A percentile compares a stretch with the other conserved stretches of the same genome.
Conservation (phyloP, 1,140 invertebrate genomes). For the Monomorium pharaonis region DNA sequence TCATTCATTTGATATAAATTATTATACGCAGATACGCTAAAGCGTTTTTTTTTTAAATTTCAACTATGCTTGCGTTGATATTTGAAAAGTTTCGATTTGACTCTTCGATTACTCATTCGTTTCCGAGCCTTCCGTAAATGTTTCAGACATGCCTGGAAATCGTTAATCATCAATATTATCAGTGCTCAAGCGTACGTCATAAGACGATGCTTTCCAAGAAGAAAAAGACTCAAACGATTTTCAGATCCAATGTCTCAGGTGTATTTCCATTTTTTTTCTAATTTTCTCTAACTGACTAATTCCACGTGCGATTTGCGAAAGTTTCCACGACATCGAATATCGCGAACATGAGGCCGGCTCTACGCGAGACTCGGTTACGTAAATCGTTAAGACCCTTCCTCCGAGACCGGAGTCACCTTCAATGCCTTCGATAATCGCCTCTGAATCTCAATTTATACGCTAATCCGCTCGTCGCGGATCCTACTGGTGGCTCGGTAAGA, state of each 20-base stretch:
- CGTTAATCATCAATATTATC: constrained; percentile 11
- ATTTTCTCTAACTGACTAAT: background rate
- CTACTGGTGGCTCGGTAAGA: background rate
- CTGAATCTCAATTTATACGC: constrained; percentile 72
- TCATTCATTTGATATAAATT: background rate
- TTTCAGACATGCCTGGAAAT: background rate
- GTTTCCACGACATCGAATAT: constrained; percentile 33
- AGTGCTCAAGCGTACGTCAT: background rate
- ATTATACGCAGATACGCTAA: background rate
- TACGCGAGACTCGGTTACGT: constrained; percentile 77
- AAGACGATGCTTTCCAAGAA: background rate
- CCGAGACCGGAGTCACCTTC: constrained; percentile 79
- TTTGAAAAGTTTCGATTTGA: constrained; percentile 21
- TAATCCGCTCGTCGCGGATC: constrained; percentile 26
- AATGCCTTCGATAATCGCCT: constrained; percentile 70
- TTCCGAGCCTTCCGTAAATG: background rate
- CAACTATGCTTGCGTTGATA: background rate
- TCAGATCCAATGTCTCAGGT: background rate
- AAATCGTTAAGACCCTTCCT: constrained; percentile 80
- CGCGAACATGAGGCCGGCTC: constrained; percentile 62
- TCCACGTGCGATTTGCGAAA: constrained; percentile 46
- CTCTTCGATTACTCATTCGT: constrained; percentile 19
- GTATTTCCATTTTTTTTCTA: background rate
- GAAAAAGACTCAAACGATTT: background rate
- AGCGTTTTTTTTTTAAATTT: background rate